Evolutionary conservation across 2,888 invertebrate genomes (phyloP), one percentile per base, ranked within the genome.

Genomic region (Lissonota sp.): DNA sequence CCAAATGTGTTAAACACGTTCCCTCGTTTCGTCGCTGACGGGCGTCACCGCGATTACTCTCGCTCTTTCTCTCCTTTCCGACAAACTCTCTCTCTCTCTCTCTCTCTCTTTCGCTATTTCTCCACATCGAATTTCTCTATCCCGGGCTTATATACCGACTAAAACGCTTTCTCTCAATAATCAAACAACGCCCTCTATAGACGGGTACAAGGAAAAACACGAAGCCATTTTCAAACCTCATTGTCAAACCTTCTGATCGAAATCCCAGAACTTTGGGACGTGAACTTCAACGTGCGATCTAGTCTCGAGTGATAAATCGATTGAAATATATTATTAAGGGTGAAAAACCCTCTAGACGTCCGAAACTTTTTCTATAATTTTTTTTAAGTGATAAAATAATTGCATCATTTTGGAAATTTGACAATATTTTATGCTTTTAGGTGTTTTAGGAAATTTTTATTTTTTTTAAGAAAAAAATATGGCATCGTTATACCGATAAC

Each of bases 41-140:
- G 46, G 62, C 26, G 40, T 79, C 62, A 37, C 42, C 55, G 12
- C 51, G 73, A 73, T 67, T 78, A 51, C 42, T 77, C 82, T 83
- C 83, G 64, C 81, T 79, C 81, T 78, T 55, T 66, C 69, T 77
- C 78, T 83, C 82, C 80, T 83, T 82, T 49, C 42, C n/a, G n/a
- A n/a, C n/a, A n/a, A n/a, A n/a, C 82, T 83, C 84, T 83, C 44
- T 83, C 74, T 71, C 37, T 60, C 37, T 84, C 37, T 12, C 72
- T 79, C 79, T 76, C 74, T 78, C 62, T 73, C 69, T 78, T 69
- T 64, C 63, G 16, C 66, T 74, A 55, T 67, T 53, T 51, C 49
- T 14, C 39, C 44, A 46, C 58, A 16, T 14, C 37, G 37, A 10
- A 55, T 69, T 74, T 73, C 53, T 73, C 63, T 37, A 67, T 66